A percentile compares a stretch with the other conserved stretches of the same genome.
Evolutionary conservation across 2,113 vertebrate species (phyloP).

Genomic region (Megaleporinus macrocephalus): DNA sequence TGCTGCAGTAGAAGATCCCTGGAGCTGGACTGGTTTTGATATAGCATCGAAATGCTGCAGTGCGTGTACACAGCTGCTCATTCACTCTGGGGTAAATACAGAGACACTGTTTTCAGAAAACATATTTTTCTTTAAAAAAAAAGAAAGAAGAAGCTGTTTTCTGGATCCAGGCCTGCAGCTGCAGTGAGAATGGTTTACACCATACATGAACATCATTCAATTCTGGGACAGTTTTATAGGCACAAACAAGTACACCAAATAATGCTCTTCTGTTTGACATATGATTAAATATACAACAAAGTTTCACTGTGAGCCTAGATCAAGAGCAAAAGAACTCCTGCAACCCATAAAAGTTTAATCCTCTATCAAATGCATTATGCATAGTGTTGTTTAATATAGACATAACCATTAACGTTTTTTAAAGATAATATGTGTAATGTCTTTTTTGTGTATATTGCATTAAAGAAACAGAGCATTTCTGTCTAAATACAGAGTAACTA

Average conservation of each 20-base stretch:
- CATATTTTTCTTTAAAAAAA: constrained; percentile 3
- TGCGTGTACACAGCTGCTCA: constrained; percentile 48
- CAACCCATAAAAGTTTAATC: too few species aligned
- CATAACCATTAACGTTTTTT: too few species aligned
- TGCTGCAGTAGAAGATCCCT: constrained; percentile 8
- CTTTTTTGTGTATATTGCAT: too few species aligned
- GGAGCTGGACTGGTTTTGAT: constrained; percentile 1
- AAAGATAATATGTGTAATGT: too few species aligned
- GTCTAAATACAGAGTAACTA: too few species aligned
- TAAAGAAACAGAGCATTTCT: too few species aligned
- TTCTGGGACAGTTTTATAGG: background rate
- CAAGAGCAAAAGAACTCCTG: too few species aligned
- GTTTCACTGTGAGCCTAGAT: too few species aligned
- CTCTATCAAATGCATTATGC: too few species aligned
- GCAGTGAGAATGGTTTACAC: background rate
- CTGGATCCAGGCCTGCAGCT: background rate
- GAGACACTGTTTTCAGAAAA: constrained; percentile 2
- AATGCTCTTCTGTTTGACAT: background rate
- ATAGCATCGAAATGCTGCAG: background rate
- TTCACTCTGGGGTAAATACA: background rate
- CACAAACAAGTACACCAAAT: background rate
- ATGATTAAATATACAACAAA: background rate
- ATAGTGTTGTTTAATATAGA: too few species aligned
- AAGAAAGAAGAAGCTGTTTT: constrained; percentile 40
- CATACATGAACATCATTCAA: background rate